Evolutionary conservation across 2,797 vertebrate species (phyloP).

Genomic region (Myripristis jacobus): DNA sequence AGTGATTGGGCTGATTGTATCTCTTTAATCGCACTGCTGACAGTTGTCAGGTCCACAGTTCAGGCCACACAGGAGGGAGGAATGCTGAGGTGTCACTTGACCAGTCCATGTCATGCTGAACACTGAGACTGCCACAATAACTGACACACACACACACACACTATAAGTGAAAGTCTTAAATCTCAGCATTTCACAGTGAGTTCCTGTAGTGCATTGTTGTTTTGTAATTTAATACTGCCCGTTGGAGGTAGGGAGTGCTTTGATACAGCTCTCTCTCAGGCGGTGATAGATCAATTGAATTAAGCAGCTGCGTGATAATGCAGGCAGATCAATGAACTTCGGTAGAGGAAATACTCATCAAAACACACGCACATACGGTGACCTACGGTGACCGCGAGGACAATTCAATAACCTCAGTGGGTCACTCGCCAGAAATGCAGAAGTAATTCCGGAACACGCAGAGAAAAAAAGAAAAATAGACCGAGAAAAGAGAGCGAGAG

Average conservation of each 20-base stretch:
- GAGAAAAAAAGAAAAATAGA: constrained; percentile 47
- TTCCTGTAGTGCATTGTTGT: constrained; percentile 15
- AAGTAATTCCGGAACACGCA: constrained; percentile 53
- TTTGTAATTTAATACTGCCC: neutral
- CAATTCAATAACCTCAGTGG: constrained; percentile 63
- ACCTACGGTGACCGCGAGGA: constrained; percentile 28
- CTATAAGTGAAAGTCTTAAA: constrained; percentile 37
- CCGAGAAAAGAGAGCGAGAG: constrained; percentile 3
- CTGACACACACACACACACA: constrained; percentile 5
- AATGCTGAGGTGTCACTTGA: constrained; percentile 43
- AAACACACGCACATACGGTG: constrained; percentile 4
- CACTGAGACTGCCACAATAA: neutral
- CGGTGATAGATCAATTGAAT: constrained; percentile 17
- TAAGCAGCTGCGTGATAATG: constrained; percentile 27
- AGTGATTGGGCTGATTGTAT: constrained; percentile 30
- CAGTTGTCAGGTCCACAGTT: constrained; percentile 64
- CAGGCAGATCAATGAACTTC: constrained; percentile 60
- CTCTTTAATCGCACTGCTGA: constrained; percentile 35
- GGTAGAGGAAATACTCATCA: constrained; percentile 30
- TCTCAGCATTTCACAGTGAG: neutral
- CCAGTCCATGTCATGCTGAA: constrained; percentile 6
- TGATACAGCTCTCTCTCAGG: neutral
- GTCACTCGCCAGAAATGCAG: constrained; percentile 59
- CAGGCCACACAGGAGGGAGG: constrained; percentile 38
- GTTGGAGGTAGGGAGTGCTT: constrained; percentile 2